Base-by-base conservation (phyloP, 2,888 invertebrate species). In the Acronicta psi region DNA sequence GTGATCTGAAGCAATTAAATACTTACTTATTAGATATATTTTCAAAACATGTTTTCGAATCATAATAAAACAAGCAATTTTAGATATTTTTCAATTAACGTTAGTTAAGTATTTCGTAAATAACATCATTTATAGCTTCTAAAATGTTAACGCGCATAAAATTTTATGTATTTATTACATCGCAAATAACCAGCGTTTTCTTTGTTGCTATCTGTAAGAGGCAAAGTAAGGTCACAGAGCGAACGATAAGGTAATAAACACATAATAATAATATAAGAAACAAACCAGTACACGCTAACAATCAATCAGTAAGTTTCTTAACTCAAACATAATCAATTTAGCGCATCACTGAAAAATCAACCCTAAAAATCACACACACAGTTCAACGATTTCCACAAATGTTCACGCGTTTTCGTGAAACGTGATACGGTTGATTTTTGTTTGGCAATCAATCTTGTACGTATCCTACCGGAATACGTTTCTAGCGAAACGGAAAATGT, bases 401-500 rank as follows among this genome's bases (percentile, higher is more conserved):
- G 14, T 6, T 20, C 10, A 0, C 13, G 9, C 8, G 16, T 29
- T 36, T 17, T 34, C 13, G 10, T 53, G 16, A 8, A 41, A 41
- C 37, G 2, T 42, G 8, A 66, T 76, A 81, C 63, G 60, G 70
- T 65, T 65, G 42, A 75, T 52, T 62, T 71, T 75, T 5, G 60
- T 45, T 50, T 72, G 69, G 62, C 65, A 64, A 18, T 11, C n/a
- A 14, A 46, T 52, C 55, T 52, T 58, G 47, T 46, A 58, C 51
- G 76, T 76, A 82, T 82, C 82, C 80, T 82, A 80, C 82, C 86
- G 88, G 89, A 90, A 90, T 81, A 29, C 85, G 88, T 89, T 91
- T 90, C 88, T 87, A 88, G 81, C 85, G 81, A 88, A 93, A 92
- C 91, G 89, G 89, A 89, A 92, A 83, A 85, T 84, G 89, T 93